phyloP scores from a whole-genome alignment of 2,888 invertebrate species.

The Platynereis dumerilii region DNA sequence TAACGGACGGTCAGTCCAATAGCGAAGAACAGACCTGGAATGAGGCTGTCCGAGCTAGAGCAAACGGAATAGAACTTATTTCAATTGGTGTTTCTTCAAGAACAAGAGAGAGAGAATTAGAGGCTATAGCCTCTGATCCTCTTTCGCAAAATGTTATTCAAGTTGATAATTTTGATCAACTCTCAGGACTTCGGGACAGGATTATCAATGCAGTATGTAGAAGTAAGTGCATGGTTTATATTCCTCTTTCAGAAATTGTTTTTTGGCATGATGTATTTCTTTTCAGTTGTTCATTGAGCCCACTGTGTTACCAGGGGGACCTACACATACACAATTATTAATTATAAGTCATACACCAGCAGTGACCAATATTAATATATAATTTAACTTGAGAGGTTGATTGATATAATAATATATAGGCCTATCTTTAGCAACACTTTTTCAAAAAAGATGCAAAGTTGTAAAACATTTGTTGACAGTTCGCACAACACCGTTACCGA shows the following conservation, averaged over 20 bases:
- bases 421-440: no score
- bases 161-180: constrained; percentile 22
- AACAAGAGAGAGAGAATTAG: constrained; percentile 43
- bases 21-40: constrained; percentile 28
- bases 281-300: no score
- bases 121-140: constrained; percentile 46
- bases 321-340: no score
- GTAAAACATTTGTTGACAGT: no score
- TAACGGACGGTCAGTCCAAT: constrained; percentile 22
- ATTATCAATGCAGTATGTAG: constrained; percentile 37
- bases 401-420: no score
- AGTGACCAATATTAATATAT: no score
- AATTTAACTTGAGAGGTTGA: no score
- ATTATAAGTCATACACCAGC: no score
- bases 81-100: constrained; percentile 22
- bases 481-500: no score
- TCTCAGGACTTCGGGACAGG: constrained; percentile 19
- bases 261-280: no score
- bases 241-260: not conserved
- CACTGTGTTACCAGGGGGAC: no score
- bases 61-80: constrained; percentile 23
- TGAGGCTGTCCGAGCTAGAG: constrained; percentile 28
- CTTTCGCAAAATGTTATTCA: constrained; percentile 35
- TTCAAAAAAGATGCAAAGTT: no score
- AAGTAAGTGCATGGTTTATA: constrained; percentile 40